Base-by-base conservation (phyloP, 1,140 invertebrate species). In the Drosophila tropicalis region DNA sequence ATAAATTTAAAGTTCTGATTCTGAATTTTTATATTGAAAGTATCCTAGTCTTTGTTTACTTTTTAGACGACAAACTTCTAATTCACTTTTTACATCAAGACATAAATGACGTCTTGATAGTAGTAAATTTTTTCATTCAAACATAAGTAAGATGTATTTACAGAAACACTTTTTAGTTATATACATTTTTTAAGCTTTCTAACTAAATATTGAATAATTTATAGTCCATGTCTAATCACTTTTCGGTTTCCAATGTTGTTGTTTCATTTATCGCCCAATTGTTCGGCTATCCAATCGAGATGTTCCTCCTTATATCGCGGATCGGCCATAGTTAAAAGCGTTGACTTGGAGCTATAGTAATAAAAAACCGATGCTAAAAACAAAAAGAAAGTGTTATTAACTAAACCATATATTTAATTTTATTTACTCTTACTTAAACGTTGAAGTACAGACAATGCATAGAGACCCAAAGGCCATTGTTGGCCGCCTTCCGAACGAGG, bases 261-360 rank as follows among this genome's bases (percentile, higher is more conserved):
- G 15, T 1, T 47, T 82, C 84, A 91, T 75, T 92, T 90, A 73
- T 92, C 70, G 29, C 79, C 90, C 63, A 92, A 62, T 61, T 95
- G 94, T 54, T 94, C 94, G 56, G 94, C 94, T 69, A 95, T 94
- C 95, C 95, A 95, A 71, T 94, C 94, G 5, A 95, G 94, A 75
- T 95, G 94, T 91, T 96, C 95, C 78, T 96, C 95, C 58, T 85
- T 87, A 82, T 95, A 96, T 65, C 95, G 93, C 6, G 95, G 96
- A 92, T 96, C 95, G 71, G 94, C 94, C 58, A 96, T 94, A 70
- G 94, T 92, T 44, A 96, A 84, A 2, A 95, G 94, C 32, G 95
- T 94, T 73, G 95, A 93, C 90, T 96, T 96, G 90, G 95, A 96
- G 66, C 94, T 94, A 75, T 96, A 96, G 91, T 96, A 96, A 91